These are phyloP conservation scores for Xestia xanthographa DNA, from an alignment of 2,888 invertebrate genomes.

Conservation along the genomic window DNA sequence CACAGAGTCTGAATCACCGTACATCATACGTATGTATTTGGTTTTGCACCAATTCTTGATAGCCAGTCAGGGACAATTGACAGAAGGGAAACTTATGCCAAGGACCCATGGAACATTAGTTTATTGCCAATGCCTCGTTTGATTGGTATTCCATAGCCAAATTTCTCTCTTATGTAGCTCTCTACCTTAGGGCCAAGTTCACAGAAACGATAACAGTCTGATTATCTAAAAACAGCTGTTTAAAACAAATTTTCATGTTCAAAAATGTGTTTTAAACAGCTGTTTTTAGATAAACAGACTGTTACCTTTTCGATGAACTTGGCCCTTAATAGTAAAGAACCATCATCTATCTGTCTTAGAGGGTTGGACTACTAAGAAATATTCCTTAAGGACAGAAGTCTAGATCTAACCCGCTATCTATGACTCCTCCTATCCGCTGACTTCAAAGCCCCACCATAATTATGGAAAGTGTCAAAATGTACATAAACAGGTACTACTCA, in stretches of 20 bases:
- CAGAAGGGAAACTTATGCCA: not conserved
- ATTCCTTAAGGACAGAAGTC: not conserved
- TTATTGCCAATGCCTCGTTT: not conserved
- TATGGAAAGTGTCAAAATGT: slow-evolving; percentile 70
- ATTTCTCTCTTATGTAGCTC: not conserved
- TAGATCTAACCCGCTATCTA: not conserved
- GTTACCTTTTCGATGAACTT: too few species aligned
- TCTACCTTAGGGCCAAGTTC: too few species aligned
- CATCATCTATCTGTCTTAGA: not conserved
- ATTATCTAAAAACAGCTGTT: too few species aligned
- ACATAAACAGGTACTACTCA: slow-evolving; percentile 68
- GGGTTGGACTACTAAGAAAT: not conserved
- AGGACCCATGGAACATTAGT: not conserved
- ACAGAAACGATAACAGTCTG: too few species aligned
- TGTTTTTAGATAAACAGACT: too few species aligned
- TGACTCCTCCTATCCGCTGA: slow-evolving; percentile 7
- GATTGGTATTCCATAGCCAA: not conserved
- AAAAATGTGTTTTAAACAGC: too few species aligned
- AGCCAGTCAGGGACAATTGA: not conserved
- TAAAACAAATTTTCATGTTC: too few species aligned
- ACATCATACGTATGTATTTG: too few species aligned
- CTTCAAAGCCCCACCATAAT: slow-evolving; percentile 41
- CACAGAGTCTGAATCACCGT: slow-evolving; percentile 2
- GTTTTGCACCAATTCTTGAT: not conserved
- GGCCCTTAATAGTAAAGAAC: not conserved